Conservation (phyloP, 2,113 vertebrate species). For the Colaptes auratus region DNA sequence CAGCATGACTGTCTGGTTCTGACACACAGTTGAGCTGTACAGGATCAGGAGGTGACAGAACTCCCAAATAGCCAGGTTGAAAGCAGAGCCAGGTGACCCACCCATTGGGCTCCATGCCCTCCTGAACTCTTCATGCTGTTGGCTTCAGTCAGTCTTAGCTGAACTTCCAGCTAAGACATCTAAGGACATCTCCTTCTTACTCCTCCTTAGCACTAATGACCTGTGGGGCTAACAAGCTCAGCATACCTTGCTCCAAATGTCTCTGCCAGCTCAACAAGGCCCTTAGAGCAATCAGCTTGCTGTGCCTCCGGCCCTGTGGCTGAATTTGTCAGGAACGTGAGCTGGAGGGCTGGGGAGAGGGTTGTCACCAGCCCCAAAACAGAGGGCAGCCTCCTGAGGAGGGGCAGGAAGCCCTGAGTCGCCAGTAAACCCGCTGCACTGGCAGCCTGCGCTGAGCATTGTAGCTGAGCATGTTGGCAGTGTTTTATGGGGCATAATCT, state of each 20-base stretch:
- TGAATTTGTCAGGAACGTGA: neutral
- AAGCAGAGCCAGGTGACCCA: neutral
- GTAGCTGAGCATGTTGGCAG: neutral
- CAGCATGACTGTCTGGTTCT: neutral
- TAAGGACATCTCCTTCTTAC: neutral
- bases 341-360: neutral
- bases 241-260: neutral
- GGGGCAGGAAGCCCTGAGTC: neutral
- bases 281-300: neutral
- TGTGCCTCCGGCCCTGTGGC: neutral
- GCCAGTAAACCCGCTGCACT: neutral
- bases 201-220: neutral
- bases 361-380: neutral
- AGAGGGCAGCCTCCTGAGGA: neutral
- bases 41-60: neutral
- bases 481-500: constrained; percentile 49
- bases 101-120: accelerated
- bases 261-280: neutral
- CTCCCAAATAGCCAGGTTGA: neutral
- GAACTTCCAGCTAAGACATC: neutral
- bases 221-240: neutral
- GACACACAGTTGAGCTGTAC: neutral
- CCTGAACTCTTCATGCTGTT: accelerated
- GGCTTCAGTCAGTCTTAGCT: neutral
- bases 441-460: neutral